A percentile compares a stretch with the other conserved stretches of the same genome.
phyloP scores from a whole-genome alignment of 2,888 invertebrate species.

The Phaonia tiefii region DNA sequence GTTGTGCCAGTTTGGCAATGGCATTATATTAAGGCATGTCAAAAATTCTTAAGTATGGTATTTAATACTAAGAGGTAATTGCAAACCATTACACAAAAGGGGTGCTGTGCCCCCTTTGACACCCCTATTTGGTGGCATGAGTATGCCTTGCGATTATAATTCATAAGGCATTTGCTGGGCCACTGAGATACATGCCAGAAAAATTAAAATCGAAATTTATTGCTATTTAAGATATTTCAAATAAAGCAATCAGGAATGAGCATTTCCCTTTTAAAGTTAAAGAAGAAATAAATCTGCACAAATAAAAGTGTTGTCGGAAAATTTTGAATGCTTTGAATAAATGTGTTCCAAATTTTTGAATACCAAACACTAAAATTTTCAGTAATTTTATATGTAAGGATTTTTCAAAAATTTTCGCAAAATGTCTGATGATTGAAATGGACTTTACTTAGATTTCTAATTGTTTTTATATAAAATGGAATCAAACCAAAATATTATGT shows the following conservation, averaged over 20 bases:
- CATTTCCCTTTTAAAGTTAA: no score
- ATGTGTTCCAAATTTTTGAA: no score
- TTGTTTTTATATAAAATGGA: no score
- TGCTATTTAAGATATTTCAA: constrained; percentile 78
- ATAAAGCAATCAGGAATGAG: constrained; percentile 53
- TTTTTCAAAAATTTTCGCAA: no score
- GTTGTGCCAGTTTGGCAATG: not conserved
- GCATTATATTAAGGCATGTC: constrained; percentile 69
- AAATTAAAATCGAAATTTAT: constrained; percentile 79
- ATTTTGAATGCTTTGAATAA: no score
- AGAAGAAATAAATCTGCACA: no score
- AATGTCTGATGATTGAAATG: no score
- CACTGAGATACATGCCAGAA: constrained; percentile 29
- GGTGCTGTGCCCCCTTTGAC: constrained; percentile 26
- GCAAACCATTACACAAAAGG: constrained; percentile 24
- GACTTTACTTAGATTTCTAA: no score
- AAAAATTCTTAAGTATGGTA: constrained; percentile 73
- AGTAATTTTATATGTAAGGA: no score
- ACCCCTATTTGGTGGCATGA: constrained; percentile 24
- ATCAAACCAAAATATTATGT: no score
- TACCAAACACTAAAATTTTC: no score
- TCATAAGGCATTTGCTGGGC: constrained; percentile 78
- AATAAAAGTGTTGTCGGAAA: no score
- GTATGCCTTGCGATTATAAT: constrained; percentile 76
- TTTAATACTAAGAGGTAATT: constrained; percentile 50